Conservation (phyloP, 2,113 vertebrate genomes). For the Rhegmatorhina hoffmannsi region DNA sequence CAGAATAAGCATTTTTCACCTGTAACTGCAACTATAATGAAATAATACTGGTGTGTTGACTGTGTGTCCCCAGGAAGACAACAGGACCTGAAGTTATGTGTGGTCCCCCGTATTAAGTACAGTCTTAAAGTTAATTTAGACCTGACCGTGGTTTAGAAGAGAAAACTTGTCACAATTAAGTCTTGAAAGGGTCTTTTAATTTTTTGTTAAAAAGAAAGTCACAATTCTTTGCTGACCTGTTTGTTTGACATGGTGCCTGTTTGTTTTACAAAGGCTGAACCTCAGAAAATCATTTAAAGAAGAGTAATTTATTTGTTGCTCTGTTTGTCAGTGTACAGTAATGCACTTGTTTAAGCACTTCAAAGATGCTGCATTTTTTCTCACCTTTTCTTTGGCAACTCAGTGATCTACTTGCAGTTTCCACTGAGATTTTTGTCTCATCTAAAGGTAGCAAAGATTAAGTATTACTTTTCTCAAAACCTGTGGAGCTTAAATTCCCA, state of each 20-base stretch:
- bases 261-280: background rate
- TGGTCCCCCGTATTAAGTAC: background rate
- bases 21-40: rapidly evolving
- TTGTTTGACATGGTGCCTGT: background rate
- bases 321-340: background rate
- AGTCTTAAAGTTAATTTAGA: background rate
- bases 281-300: background rate
- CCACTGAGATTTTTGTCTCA: background rate
- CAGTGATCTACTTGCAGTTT: background rate
- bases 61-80: background rate
- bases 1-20: background rate
- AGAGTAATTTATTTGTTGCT: background rate
- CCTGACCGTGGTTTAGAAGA: background rate
- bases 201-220: background rate
- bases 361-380: background rate
- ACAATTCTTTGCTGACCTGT: background rate
- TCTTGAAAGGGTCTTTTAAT: background rate
- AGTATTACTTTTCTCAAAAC: background rate
- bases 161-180: background rate
- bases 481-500: background rate
- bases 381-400: background rate
- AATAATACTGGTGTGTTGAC: background rate
- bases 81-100: rapidly evolving
- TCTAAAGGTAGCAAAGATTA: background rate
- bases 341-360: background rate